A percentile compares a stretch with the other conserved stretches of the same genome.
Evolutionary conservation across 1,140 invertebrate species (phyloP).

Genomic region (Anadara kagoshimensis): DNA sequence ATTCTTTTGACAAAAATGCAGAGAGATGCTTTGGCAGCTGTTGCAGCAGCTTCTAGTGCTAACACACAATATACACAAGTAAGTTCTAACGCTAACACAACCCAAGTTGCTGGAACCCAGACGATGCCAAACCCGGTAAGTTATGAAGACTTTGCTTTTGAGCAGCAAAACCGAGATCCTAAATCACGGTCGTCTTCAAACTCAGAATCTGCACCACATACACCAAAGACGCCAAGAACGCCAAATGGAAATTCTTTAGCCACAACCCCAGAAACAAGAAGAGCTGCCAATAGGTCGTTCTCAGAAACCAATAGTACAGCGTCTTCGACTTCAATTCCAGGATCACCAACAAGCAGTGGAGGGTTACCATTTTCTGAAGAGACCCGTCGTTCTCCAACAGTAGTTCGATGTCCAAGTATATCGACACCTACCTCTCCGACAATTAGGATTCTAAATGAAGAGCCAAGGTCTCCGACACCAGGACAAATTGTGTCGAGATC

Average conservation of each 20-base stretch:
- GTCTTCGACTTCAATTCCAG: conserved; percentile 45
- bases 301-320: conserved; percentile 43
- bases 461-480: conserved; percentile 3
- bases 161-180: background rate
- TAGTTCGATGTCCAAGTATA: conserved; percentile 17
- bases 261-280: conserved; percentile 9
- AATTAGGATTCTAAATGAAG: conserved; percentile 10
- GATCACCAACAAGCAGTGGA: conserved; percentile 42
- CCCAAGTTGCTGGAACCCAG: background rate
- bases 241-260: background rate
- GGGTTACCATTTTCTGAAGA: conserved; percentile 22
- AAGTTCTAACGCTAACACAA: background rate
- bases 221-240: conserved; percentile 31
- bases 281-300: conserved; percentile 11
- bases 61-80: background rate
- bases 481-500: conserved; percentile 28
- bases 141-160: too few relatives aligned
- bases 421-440: conserved; percentile 31
- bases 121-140: background rate
- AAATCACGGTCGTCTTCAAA: background rate
- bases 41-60: conserved; percentile 1
- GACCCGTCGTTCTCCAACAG: background rate
- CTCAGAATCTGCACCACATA: conserved; percentile 31
- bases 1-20: conserved; percentile 12
- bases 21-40: conserved; percentile 15